Conservation (phyloP, 2,113 vertebrate species). For the Acrocephalus kingi region DNA sequence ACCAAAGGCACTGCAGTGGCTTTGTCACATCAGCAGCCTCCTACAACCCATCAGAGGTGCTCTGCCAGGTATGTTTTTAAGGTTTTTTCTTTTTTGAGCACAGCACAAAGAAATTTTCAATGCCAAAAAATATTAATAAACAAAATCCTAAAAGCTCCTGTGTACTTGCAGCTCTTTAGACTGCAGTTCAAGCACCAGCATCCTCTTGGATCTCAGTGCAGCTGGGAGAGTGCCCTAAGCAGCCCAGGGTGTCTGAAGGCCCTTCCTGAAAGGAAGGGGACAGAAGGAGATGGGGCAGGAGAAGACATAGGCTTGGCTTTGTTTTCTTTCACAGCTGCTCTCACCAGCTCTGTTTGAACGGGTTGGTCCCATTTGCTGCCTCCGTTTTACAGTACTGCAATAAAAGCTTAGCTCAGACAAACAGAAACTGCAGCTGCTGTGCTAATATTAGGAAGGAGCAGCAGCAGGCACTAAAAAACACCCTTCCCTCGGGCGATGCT, state of each 20-base stretch:
- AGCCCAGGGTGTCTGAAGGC: neutral
- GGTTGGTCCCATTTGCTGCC: neutral
- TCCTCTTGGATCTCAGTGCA: neutral
- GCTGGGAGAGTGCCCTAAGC: neutral
- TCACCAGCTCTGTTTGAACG: neutral
- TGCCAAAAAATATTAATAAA: neutral
- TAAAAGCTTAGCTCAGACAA: neutral
- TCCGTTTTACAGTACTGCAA: neutral
- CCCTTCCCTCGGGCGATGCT: neutral
- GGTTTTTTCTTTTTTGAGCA: neutral
- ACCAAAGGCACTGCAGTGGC: neutral
- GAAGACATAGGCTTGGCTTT: neutral
- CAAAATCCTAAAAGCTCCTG: neutral
- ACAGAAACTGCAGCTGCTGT: neutral
- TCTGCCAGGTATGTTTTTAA: neutral
- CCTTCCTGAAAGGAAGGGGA: neutral
- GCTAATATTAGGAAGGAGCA: neutral
- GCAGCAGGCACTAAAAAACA: neutral
- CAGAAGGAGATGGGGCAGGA: neutral
- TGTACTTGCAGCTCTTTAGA: neutral
- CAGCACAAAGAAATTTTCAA: neutral
- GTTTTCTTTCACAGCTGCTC: neutral
- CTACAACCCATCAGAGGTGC: neutral
- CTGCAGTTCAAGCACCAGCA: neutral
- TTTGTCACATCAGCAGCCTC: neutral